Evolutionary conservation across 1,140 invertebrate species (phyloP), one percentile per base, ranked within the genome.

Genomic region (Teleogryllus occipitalis): DNA sequence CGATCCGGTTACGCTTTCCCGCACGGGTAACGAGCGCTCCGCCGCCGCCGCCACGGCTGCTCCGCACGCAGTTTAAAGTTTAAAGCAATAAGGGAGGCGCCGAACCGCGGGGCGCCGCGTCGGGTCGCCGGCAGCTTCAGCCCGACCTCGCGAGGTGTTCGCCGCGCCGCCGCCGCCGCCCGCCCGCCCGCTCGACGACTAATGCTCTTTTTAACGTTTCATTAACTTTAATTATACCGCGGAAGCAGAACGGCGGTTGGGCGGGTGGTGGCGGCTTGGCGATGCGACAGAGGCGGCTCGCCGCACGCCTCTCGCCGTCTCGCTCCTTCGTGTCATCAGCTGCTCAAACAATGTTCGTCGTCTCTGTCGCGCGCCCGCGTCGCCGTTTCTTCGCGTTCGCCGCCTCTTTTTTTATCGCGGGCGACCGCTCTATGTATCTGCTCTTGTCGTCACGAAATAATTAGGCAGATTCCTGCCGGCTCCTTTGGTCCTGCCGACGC

Each of bases 181-280:
- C 47, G 47, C 76, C 48, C 14, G 15, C 7, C 10, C 10, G 48
- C 14, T 46, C 75, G 75, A 75, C 47, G 39, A 75, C 39, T 75
- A 22, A 27, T 75, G 7, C n/a, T 14, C 47, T 75, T 74, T 75
- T 75, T 75, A 75, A 75, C 75, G 75, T 75, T 75, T 75, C 75
- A 75, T 75, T 75, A 75, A 39, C 75, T 75, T 75, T 75, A 75
- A 75, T 75, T 75, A 75, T 46, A 46, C 47, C 47, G 75, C 75
- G 27, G 75, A 46, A 75, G 27, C 27, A 75, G 75, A 75, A 74
- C n/a, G 8, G 5, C 8, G 14, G 5, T 14, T 15, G n/a, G 27
- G 27, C 73, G 27, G 47, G 27, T 15, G 27, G 47, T 15, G 27
- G 47, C 18, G 75, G 47, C 75, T 18, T 15, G 27, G 12, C 7